Evolutionary conservation across 2,113 vertebrate species (phyloP), one percentile per base, ranked within the genome.

Genomic region (Lamprotornis superbus): DNA sequence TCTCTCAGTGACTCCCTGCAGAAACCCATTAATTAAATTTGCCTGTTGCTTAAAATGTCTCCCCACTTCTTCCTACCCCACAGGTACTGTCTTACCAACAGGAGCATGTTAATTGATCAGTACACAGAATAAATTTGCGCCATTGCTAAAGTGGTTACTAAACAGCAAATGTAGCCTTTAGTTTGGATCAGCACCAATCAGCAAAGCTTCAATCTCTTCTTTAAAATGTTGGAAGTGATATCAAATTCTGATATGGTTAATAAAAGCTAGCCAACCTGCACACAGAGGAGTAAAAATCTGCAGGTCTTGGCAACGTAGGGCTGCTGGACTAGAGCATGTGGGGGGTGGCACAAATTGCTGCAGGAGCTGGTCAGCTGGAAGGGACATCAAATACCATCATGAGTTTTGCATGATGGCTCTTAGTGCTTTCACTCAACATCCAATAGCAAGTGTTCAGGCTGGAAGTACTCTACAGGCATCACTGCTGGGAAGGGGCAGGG

Each of bases 301-400:
- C 15, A 69, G 24, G 20, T 56, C 25, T 46, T 79, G 39, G 20
- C 19, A 50, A 24, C 56, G 13, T 13, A 11, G 8, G 37, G 39
- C 16, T 83, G 35, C 28, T 40, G 17, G 19, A 57, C 22, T 57
- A 37, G 46, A 84, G 40, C 1, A 1, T 3, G 0, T 25, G 0
- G 0, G 10, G 4, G 12, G 1, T 52, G 16, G 37, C 50, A 89
- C 11, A 49, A 65, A 57, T 23, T 44, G 19, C 44, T n/a, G 22
- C 20, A 68, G 44, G 24, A 67, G 14, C 15, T 63, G 33, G 25
- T 49, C 37, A 46, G 6, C 31, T 77, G 24, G 7, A 61, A 77
- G 42, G 7, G 33, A 28, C 24, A 5, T 12, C 8, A 33, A 67
- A 50, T 40, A 14, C 39, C 12, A 40, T 42, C 40, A 33, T 80